These are phyloP conservation scores for Blastobasis lacticolella DNA, from an alignment of 2,888 invertebrate species.

Conservation along the genomic window DNA sequence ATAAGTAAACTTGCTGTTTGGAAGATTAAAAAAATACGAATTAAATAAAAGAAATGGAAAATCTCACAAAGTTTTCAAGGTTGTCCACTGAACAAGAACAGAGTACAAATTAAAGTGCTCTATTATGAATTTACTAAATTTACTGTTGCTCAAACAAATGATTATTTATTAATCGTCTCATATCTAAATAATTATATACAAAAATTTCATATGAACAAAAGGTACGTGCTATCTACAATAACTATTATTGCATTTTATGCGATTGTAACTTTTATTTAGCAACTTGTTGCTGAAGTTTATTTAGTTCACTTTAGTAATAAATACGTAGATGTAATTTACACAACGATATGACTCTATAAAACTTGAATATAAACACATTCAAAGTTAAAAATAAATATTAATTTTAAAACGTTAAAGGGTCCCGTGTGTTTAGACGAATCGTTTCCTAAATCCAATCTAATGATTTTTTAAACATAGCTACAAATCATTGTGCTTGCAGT, in stretches of 20 bases:
- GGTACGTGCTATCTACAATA: constrained; percentile 46
- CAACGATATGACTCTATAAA: constrained; percentile 2
- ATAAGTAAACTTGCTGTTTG: no score
- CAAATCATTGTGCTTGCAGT: no score
- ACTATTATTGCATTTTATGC: constrained; percentile 59
- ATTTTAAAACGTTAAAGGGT: constrained; percentile 21
- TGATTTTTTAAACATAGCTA: constrained; percentile 3
- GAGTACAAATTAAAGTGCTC: no score
- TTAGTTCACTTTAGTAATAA: not conserved
- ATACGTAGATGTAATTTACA: not conserved
- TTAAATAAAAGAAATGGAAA: no score
- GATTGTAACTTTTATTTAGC: constrained; percentile 12
- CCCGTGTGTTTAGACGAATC: constrained; percentile 35
- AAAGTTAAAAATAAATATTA: not conserved
- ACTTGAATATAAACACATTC: not conserved
- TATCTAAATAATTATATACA: no score
- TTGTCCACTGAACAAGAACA: no score
- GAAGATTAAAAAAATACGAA: no score
- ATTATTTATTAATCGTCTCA: no score
- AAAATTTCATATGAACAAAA: constrained; percentile 24
- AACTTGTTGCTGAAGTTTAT: constrained; percentile 10
- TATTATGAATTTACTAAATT: no score
- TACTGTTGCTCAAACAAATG: no score
- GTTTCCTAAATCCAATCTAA: constrained; percentile 16
- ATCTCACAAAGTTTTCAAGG: no score